These are phyloP conservation scores for Cynopterus brachyotis DNA, from an alignment of 2,113 vertebrate species.

Conservation along the genomic window DNA sequence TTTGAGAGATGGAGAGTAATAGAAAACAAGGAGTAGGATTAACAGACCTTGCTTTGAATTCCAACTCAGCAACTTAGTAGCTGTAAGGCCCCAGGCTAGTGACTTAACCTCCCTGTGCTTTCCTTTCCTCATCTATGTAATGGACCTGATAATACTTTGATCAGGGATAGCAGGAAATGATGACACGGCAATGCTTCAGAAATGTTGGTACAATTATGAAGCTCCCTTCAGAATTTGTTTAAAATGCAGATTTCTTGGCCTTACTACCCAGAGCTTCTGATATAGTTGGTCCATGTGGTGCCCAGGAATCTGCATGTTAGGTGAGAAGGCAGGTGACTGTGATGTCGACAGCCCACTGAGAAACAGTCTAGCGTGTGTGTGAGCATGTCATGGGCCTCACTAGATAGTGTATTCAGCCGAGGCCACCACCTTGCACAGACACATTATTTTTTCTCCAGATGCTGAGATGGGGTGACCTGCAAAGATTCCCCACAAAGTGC, in stretches of 20 bases:
- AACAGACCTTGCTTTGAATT: not conserved
- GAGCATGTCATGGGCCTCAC: not conserved
- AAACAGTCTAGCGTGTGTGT: not conserved
- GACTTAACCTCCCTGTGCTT: not conserved
- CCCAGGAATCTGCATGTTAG: not conserved
- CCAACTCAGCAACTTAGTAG: not conserved
- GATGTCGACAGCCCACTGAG: not conserved
- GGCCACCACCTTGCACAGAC: accelerated
- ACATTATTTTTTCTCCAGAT: not conserved
- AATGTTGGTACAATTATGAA: not conserved
- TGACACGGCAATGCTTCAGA: not conserved
- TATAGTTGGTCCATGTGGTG: not conserved
- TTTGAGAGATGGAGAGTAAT: not conserved
- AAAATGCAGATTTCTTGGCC: not conserved
- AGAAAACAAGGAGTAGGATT: not conserved
- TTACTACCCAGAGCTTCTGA: not conserved
- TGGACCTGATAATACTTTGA: not conserved
- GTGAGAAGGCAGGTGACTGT: not conserved
- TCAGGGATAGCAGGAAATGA: not conserved
- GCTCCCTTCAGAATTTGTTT: not conserved
- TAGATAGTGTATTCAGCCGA: accelerated
- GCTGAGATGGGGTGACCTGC: no score
- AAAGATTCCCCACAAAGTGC: no score
- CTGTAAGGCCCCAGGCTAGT: not conserved
- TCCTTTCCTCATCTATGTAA: not conserved